Percentiles rank a stretch among this genome's conserved stretches.
phyloP scores from a whole-genome alignment of 1,140 invertebrate genomes.

The Heliconius hewitsoni region DNA sequence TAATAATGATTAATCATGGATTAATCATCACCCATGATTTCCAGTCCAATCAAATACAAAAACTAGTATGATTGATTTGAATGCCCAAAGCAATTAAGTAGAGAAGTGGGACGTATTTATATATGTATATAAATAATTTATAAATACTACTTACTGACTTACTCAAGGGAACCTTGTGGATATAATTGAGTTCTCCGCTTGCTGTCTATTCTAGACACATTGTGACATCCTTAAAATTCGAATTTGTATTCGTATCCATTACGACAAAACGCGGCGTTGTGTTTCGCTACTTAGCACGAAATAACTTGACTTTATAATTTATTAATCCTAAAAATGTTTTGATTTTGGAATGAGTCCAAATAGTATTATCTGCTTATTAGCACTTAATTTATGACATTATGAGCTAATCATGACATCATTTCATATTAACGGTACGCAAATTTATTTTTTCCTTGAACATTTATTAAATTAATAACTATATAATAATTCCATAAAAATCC shows the following conservation, averaged over 20 bases:
- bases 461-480: no score
- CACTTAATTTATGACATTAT: no score
- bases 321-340: no score
- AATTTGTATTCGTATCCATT: background rate
- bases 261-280: background rate
- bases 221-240: background rate
- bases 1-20: background rate
- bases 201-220: no score
- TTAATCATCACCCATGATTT: background rate
- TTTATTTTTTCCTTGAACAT: no score
- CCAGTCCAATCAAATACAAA: constrained; percentile 2
- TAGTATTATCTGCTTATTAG: no score
- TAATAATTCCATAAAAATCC: no score
- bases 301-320: background rate
- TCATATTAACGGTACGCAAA: no score
- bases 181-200: no score
- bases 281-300: background rate
- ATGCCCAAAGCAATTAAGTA: background rate
- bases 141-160: background rate
- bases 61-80: constrained; percentile 10
- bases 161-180: no score
- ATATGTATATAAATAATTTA: background rate
- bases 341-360: no score
- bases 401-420: no score
- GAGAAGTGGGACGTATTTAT: background rate